phyloP scores from a whole-genome alignment of 2,113 vertebrate genomes.

The zebrafish (Danio rerio) region DNA sequence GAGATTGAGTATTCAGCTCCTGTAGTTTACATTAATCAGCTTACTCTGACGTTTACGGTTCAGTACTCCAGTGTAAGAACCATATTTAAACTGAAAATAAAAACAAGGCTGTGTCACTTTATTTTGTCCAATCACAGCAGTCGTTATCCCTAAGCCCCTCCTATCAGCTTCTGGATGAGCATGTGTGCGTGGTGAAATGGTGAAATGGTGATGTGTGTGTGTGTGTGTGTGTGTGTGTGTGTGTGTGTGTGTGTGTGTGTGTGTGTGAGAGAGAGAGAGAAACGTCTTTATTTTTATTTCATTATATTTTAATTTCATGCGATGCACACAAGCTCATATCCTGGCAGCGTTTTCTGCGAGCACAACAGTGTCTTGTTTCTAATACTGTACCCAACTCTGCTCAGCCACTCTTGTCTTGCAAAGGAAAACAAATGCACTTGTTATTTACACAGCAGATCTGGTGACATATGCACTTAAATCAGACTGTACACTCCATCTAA shows the following conservation, averaged over 20 bases:
- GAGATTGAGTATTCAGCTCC: too few relatives aligned
- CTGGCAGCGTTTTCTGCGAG: background rate
- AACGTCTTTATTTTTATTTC: background rate
- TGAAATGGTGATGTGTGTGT: background rate
- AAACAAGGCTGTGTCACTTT: background rate
- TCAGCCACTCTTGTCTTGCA: background rate
- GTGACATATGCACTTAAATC: slow-evolving; percentile 7
- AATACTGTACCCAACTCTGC: background rate
- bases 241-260: background rate
- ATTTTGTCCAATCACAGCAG: background rate
- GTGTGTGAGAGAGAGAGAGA: background rate
- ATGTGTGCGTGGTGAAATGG: background rate
- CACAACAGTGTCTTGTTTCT: too few relatives aligned
- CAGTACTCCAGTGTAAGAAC: too few relatives aligned
- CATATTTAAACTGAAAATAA: background rate
- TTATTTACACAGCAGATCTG: background rate
- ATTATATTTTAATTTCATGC: background rate
- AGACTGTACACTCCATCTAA: background rate
- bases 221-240: background rate
- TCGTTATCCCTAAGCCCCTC: slow-evolving; percentile 2
- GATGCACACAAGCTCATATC: background rate
- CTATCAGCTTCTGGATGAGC: background rate
- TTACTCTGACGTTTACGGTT: too few relatives aligned
- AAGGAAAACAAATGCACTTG: background rate
- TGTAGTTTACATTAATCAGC: too few relatives aligned